These are phyloP conservation scores for Nycticryphes semicollaris DNA, from an alignment of 2,113 vertebrate genomes.

Conservation along the genomic window DNA sequence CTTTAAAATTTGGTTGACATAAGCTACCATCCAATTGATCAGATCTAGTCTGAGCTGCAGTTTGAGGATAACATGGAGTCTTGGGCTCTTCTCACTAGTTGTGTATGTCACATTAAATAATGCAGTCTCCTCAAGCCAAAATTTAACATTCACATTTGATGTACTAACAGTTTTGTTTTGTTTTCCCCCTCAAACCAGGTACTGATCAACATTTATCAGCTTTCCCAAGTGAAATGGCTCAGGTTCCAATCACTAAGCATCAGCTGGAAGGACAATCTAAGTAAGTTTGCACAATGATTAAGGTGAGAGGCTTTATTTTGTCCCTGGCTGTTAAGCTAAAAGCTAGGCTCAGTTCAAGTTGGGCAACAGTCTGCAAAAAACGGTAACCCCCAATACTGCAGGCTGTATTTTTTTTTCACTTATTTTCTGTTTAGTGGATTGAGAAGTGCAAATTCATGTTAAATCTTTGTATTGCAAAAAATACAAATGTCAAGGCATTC, in stretches of 20 bases:
- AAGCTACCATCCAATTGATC: not conserved
- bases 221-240: conserved; percentile 83
- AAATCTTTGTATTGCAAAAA: not conserved
- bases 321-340: not conserved
- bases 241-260: conserved; percentile 86
- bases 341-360: not conserved
- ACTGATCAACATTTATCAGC: conserved; percentile 33
- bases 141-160: not conserved
- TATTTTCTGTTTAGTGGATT: not conserved
- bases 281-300: conserved; percentile 73
- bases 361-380: not conserved
- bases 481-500: not conserved
- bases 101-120: not conserved
- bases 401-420: not conserved
- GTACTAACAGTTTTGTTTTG: not conserved
- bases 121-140: not conserved
- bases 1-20: not conserved
- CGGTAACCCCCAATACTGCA: not conserved
- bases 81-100: not conserved
- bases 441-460: not conserved
- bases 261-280: conserved; percentile 84
- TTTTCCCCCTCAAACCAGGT: conserved; percentile 41
- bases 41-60: not conserved
- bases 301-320: not conserved
- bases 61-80: not conserved